Base-by-base conservation (phyloP, 2,888 invertebrate species). In the Orthosia cruda region DNA sequence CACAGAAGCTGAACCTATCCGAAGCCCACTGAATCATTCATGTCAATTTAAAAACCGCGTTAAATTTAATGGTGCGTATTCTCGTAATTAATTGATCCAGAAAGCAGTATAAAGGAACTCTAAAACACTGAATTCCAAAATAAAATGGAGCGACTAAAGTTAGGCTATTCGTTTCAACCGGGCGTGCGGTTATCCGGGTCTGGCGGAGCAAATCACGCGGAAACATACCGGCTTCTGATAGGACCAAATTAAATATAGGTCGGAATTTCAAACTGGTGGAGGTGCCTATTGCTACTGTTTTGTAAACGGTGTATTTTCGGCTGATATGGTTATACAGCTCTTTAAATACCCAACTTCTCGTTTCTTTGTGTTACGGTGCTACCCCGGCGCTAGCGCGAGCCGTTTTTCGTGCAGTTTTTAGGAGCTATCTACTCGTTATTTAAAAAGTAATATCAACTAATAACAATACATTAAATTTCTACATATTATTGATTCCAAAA, bases 241-340 rank as follows among this genome's bases (percentile, higher is more conserved):
- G 64, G 61, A 86, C 83, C 79, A 68, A 86, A 86, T 83, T 83
- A 83, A 86, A 83, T 82, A 82, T 82, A 86, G 50, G 65, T 74
- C 26, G 77, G 86, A 63, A 77, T 85, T 85, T 52, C n/a, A 59
- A 77, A 77, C 68, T 69, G 47, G 40, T 58, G 13, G 45, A 16
- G 12, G n/a, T 52, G 49, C 26, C 40, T 68, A 54, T 18, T 55
- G 15, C 13, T 45, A 32, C 45, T 49, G 15, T 16, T 52, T n/a
- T 54, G 4, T 26, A n/a, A 50, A 15, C 4, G 7, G 1, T 20
- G 9, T 61, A 18, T 40, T 65, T 16, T 49, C 40, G 7, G 23
- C 12, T 67, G 13, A 52, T 58, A 32, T 74, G 4, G 2, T n/a
- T 50, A 63, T 50, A 12, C 12, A 54, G 9, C 40, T 40, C 40